phyloP scores from a whole-genome alignment of 1,140 invertebrate genomes.

The Maniola jurtina region DNA sequence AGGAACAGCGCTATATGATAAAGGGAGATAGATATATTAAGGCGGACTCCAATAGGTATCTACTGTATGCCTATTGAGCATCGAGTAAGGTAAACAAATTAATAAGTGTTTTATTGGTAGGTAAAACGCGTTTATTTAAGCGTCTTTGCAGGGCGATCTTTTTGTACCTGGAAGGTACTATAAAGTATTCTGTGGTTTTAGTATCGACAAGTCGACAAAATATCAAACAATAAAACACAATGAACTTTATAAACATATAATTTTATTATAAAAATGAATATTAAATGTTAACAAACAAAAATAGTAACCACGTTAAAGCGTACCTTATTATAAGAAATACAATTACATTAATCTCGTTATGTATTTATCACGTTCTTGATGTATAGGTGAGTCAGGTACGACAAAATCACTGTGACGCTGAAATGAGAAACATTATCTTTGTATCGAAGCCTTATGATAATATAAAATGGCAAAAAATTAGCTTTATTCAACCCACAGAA shows the following conservation, averaged over 20 bases:
- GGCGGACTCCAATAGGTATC: too few relatives aligned
- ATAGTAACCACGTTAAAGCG: neutral
- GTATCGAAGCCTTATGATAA: neutral
- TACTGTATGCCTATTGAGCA: too few relatives aligned
- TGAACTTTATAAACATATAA: neutral
- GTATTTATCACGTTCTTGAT: slow-evolving; percentile 29
- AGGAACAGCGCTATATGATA: too few relatives aligned
- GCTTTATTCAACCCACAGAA: neutral
- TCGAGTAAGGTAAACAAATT: too few relatives aligned
- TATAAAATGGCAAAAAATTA: neutral
- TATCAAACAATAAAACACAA: slow-evolving; percentile 3
- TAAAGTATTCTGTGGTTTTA: too few relatives aligned
- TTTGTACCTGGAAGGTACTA: too few relatives aligned
- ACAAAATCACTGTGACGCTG: slow-evolving; percentile 66
- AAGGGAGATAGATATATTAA: too few relatives aligned
- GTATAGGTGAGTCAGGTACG: slow-evolving; percentile 67
- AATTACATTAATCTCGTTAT: slow-evolving; percentile 15
- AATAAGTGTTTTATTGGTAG: too few relatives aligned
- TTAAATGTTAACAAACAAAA: neutral
- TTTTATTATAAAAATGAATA: slow-evolving; percentile 4
- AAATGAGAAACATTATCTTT: slow-evolving; percentile 50
- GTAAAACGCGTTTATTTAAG: too few relatives aligned
- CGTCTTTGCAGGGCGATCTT: too few relatives aligned
- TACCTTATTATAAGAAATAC: neutral
- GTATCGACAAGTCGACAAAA: neutral